Evolutionary conservation across 2,888 invertebrate species (phyloP), one percentile per base, ranked within the genome.

Genomic region (Catocala nupta): DNA sequence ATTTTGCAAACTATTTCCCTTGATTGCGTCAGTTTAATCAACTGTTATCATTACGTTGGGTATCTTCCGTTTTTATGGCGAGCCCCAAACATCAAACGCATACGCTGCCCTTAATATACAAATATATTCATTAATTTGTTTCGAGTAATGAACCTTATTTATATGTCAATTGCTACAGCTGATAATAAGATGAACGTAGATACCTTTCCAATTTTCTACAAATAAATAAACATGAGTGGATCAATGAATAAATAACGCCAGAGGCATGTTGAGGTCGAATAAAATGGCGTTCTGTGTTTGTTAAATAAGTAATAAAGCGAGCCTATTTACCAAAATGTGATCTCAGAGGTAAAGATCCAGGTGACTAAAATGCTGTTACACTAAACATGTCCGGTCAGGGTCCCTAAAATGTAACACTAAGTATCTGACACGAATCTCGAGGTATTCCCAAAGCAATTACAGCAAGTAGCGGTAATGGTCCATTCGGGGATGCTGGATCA

Each of bases 1-100:
- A 69, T 76, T 78, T 77, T 74, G 76, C 61, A 71, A 81, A 78
- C 77, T 73, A 77, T 75, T 73, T 70, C 53, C 65, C 39, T 55
- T 75, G 71, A 86, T 86, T 84, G 77, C 80, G 80, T 84, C 80
- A 81, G 80, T 84, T 79, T 85, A 81, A 86, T 83, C 81, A 81
- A 81, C 81, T 78, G 77, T 80, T 84, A 84, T 85, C 81, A 80
- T 81, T 81, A 70, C 68, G 65, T 63, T 55, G 50, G 69, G 69
- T 65, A 71, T 71, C 55, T 65, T 66, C 47, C 54, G 61, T 59
- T 63, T 64, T 50, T 62, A 60, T 54, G 58, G 36, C 55, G 57
- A 72, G 54, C 50, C 55, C 50, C 55, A 56, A 53, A 9, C 11
- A 10, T 39, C 39, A 13, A 57, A 52, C 39, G 44, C 45, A 70